Conservation (phyloP, 2,797 vertebrate genomes). For the Darevskia mixta region DNA sequence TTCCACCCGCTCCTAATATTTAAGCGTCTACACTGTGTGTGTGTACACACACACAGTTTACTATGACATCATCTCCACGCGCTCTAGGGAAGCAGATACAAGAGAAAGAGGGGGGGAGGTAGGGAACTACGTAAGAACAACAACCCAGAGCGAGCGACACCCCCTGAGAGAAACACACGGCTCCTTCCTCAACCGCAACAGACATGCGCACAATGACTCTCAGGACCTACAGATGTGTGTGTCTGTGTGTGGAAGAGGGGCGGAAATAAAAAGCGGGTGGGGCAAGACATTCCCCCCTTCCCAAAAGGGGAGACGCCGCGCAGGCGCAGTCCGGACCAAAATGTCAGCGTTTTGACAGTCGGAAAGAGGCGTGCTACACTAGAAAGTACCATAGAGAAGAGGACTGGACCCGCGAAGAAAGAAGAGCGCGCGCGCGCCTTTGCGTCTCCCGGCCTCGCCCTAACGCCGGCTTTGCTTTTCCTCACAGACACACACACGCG, state of each 20-base stretch:
- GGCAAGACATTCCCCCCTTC: neutral
- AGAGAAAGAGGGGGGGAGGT: too few species aligned
- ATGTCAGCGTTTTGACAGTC: conserved; percentile 10
- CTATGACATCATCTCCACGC: neutral
- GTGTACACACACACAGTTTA: too few species aligned
- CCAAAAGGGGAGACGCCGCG: neutral
- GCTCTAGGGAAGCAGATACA: neutral
- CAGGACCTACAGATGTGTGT: neutral
- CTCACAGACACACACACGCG: neutral
- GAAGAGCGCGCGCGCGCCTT: neutral
- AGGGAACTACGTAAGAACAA: too few species aligned
- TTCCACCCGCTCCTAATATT: neutral
- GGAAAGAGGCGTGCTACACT: neutral
- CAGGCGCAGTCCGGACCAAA: neutral
- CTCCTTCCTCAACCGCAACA: too few species aligned
- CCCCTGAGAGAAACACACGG: too few species aligned
- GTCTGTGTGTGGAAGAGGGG: too few species aligned
- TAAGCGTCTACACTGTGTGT: too few species aligned
- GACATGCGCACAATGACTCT: neutral
- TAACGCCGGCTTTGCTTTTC: neutral
- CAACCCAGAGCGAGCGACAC: too few species aligned
- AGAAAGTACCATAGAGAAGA: too few species aligned
- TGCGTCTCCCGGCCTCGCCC: neutral
- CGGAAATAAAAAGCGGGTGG: neutral
- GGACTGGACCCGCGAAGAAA: too few species aligned